Conservation (phyloP, 2,113 vertebrate genomes). For the Neotragus pygmaeus region DNA sequence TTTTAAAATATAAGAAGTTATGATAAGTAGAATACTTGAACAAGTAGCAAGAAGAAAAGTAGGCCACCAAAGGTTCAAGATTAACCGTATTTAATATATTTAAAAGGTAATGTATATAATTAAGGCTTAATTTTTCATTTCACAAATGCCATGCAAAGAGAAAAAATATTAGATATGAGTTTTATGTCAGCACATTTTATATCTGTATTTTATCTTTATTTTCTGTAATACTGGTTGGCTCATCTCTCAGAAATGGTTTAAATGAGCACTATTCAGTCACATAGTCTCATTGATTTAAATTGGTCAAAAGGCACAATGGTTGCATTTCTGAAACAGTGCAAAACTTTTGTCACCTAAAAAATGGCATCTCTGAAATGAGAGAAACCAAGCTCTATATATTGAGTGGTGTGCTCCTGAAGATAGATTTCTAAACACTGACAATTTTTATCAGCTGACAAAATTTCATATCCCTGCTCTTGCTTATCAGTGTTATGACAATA, state of each 20-base stretch:
- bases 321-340: not conserved
- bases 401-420: not conserved
- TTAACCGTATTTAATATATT: conserved; percentile 24
- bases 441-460: not conserved
- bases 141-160: not conserved
- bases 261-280: not conserved
- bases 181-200: not conserved
- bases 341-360: conserved; percentile 9
- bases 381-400: not conserved
- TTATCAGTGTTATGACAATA: not conserved
- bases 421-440: not conserved
- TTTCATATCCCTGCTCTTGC: not conserved
- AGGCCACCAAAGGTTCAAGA: not conserved
- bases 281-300: conserved; percentile 13
- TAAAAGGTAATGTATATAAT: not conserved
- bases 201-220: not conserved
- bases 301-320: not conserved
- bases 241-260: not conserved
- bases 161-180: not conserved
- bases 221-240: not conserved
- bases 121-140: conserved; percentile 20
- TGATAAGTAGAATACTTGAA: not conserved
- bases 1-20: conserved; percentile 3
- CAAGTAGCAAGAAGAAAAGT: not conserved
- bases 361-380: conserved; percentile 3